Conservation (phyloP, 2,888 invertebrate genomes). For the Tyria jacobaeae region DNA sequence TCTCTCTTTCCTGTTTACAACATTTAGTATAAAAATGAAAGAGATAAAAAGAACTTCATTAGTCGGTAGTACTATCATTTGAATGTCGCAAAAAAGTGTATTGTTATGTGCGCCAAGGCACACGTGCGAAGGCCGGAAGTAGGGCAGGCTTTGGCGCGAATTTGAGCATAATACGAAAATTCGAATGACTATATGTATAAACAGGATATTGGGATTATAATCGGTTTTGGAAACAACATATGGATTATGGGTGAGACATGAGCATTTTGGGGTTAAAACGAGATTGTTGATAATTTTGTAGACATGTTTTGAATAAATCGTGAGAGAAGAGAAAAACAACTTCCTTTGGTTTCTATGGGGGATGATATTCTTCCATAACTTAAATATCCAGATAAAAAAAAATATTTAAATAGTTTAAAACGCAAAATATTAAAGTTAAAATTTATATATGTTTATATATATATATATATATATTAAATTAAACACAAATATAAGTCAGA, state of each 20-base stretch:
- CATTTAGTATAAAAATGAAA: conserved; percentile 48
- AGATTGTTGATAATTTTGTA: conserved; percentile 42
- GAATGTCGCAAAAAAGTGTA: conserved; percentile 81
- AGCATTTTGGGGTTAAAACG: conserved; percentile 42
- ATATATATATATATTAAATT: too few relatives aligned
- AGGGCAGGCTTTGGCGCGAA: conserved; percentile 83
- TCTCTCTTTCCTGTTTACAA: conserved; percentile 58
- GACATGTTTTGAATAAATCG: conserved; percentile 32
- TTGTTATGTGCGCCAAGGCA: conserved; percentile 69
- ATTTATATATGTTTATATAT: too few relatives aligned
- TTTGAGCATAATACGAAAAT: conserved; percentile 74
- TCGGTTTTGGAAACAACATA: conserved; percentile 74
- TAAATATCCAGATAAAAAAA: too few relatives aligned
- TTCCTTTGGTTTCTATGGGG: conserved; percentile 27
- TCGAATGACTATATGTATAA: conserved; percentile 61
- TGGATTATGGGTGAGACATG: conserved; percentile 69
- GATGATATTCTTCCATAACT: too few relatives aligned
- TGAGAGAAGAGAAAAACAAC: conserved; percentile 24
- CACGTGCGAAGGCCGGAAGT: conserved; percentile 77
- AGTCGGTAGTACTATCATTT: conserved; percentile 81
- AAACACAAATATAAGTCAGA: too few relatives aligned
- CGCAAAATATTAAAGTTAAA: too few relatives aligned
- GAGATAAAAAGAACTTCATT: conserved; percentile 75
- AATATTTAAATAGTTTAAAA: too few relatives aligned
- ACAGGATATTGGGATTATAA: conserved; percentile 84